Base-by-base conservation (phyloP, 2,113 vertebrate genomes). In the Cnemophilus loriae region DNA sequence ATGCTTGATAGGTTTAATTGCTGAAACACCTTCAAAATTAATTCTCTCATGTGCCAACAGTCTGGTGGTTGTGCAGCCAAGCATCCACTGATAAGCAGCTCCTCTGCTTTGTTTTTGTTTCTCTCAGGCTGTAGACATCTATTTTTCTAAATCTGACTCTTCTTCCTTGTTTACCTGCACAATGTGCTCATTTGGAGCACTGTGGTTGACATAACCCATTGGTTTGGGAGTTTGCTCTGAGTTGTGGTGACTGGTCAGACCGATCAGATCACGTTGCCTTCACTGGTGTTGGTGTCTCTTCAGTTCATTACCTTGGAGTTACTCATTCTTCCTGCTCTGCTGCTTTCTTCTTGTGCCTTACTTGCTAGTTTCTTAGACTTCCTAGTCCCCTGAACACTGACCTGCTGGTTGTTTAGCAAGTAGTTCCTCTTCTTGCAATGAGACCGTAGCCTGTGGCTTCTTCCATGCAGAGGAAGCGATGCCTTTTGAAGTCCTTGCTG, bases 81-180 rank as follows among this genome's bases (percentile, higher is more conserved):
- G 67, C 59, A 75, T 50, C 22, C 22, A 9, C 50, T 42, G 71
- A 55, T 86, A 64, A 93, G 68, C 39, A 88, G 16, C 33, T 74
- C 71, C 17, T 87, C 57, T 87, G 74, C 37, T 86, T 69, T 90
- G 76, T 74, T 90, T 90, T 89, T 3, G 2, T 89, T 93, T 22
- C 4, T 7, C 21, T 87, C 3, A 4, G 77, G 53, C 67, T 89
- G 81, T 83, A 82, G 89, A 73, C 63, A 84, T 63, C 44, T 35
- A 1, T 90, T 96, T 86, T 79, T 86, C 24, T 84, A 46, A 46
- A 55, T 39, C 46, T 27, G 50, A 70, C 33, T 85, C 67, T 57
- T 82, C 61, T 91, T 95, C 90, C 87, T 90, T 84, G 78, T 90
- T 95, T 76, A 90, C 39, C 28, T 75, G 60, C 44, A 49, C 50